phyloP scores from a whole-genome alignment of 2,888 invertebrate species.

The Myopa testacea region DNA sequence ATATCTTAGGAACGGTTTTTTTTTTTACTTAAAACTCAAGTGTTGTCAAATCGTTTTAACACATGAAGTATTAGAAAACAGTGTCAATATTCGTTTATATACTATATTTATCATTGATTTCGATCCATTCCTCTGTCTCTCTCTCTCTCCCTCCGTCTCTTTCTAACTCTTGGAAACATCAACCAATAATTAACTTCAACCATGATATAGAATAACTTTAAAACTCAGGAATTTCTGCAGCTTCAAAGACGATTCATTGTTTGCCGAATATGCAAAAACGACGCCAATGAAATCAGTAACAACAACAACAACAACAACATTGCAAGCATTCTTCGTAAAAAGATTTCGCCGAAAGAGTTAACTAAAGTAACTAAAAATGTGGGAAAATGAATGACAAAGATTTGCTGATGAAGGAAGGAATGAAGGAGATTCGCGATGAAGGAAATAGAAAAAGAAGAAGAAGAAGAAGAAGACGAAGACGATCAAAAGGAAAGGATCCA shows the following conservation, averaged over 20 bases:
- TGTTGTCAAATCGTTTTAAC: too few relatives aligned
- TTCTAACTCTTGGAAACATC: background rate
- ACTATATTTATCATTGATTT: background rate
- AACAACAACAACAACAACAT: background rate
- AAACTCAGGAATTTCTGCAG: constrained; percentile 9
- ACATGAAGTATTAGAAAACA: too few relatives aligned
- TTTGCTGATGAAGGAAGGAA: too few relatives aligned
- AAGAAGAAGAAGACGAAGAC: constrained; percentile 8
- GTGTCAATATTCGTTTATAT: background rate
- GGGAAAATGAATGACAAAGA: background rate
- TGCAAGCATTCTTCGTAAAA: constrained; percentile 41
- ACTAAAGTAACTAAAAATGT: background rate
- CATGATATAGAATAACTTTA: too few relatives aligned
- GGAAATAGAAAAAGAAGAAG: constrained; percentile 18
- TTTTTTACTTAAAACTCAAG: too few relatives aligned
- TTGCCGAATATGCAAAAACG: constrained; percentile 13
- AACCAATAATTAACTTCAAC: too few relatives aligned
- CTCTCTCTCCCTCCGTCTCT: background rate
- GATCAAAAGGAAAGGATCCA: background rate
- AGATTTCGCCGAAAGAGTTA: constrained; percentile 21
- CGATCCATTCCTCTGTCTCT: background rate
- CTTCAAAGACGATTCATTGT: constrained; percentile 29
- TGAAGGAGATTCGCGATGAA: too few relatives aligned
- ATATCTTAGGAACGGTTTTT: too few relatives aligned
- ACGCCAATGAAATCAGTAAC: background rate